Evolutionary conservation across 2,113 vertebrate species (phyloP).

Genomic region (Tretioscincus oriximinensis): DNA sequence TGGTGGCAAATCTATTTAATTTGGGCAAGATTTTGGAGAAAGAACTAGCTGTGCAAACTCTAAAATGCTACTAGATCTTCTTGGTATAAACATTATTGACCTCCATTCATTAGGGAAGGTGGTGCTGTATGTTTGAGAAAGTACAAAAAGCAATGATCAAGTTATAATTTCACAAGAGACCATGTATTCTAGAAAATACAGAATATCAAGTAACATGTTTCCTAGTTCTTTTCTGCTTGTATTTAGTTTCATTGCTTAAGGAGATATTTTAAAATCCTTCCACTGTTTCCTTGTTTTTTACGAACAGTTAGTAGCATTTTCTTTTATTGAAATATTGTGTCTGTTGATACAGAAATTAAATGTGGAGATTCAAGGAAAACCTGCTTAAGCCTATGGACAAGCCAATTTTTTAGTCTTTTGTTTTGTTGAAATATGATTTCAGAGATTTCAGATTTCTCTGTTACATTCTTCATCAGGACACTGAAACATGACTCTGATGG

Average conservation of each 20-base stretch:
- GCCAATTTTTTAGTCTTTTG: not conserved
- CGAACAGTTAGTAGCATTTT: not conserved
- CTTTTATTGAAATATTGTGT: not conserved
- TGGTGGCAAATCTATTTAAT: too few relatives aligned
- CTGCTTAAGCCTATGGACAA: not conserved
- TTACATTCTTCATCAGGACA: too few relatives aligned
- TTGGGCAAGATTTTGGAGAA: too few relatives aligned
- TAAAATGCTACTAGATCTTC: too few relatives aligned
- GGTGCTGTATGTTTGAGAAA: not conserved
- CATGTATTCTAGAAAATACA: not conserved
- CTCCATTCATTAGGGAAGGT: not conserved
- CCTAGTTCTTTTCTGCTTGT: not conserved
- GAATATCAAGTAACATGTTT: not conserved
- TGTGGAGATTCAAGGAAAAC: not conserved
- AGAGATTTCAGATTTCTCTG: too few relatives aligned
- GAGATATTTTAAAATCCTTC: conserved; percentile 6
- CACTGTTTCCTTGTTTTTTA: not conserved
- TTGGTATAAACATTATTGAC: too few relatives aligned
- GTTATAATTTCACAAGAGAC: not conserved
- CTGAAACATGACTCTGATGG: too few relatives aligned
- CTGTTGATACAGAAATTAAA: conserved; percentile 4
- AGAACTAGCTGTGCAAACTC: too few relatives aligned
- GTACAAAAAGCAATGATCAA: not conserved
- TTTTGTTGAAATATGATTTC: not conserved
- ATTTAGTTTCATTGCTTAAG: not conserved